phyloP scores from a whole-genome alignment of 1,140 invertebrate genomes.

The Steinernema feltiae region DNA sequence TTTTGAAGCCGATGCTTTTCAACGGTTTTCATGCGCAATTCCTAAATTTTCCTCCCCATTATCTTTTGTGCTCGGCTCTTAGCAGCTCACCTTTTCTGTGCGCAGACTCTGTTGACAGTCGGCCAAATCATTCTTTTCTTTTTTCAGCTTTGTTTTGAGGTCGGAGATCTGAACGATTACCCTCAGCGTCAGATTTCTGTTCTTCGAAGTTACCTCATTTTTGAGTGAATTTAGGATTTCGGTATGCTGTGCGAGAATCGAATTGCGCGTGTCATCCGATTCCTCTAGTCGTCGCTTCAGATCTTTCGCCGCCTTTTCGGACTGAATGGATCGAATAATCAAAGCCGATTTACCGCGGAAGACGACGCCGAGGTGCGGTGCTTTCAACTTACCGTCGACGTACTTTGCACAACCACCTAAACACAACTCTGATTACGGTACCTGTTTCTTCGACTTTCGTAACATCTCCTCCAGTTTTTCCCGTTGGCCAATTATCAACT shows the following conservation, averaged over 20 bases:
- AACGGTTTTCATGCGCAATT: neutral
- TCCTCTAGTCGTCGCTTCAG: constrained; percentile 6
- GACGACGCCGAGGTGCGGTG: neutral
- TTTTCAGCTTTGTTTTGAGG: neutral
- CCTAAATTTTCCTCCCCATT: neutral
- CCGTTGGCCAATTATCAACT: neutral
- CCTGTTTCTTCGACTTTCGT: constrained; percentile 3
- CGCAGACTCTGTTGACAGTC: neutral
- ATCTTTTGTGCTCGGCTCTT: neutral
- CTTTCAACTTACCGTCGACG: neutral
- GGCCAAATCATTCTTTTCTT: neutral
- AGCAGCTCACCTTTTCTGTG: neutral
- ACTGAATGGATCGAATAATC: neutral
- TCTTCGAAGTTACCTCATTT: neutral
- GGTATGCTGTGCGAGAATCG: neutral
- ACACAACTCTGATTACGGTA: neutral
- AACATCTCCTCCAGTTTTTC: constrained; percentile 2
- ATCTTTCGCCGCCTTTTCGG: constrained; percentile 7
- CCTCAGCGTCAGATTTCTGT: neutral
- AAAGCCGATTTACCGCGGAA: neutral
- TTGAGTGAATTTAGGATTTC: neutral
- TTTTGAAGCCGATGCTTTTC: constrained; percentile 2
- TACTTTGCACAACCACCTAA: neutral
- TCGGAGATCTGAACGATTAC: neutral
- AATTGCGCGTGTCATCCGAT: neutral